Evolutionary conservation across 2,797 vertebrate species (phyloP), one percentile per base, ranked within the genome.

Genomic region (Periophthalmus magnuspinnatus): DNA sequence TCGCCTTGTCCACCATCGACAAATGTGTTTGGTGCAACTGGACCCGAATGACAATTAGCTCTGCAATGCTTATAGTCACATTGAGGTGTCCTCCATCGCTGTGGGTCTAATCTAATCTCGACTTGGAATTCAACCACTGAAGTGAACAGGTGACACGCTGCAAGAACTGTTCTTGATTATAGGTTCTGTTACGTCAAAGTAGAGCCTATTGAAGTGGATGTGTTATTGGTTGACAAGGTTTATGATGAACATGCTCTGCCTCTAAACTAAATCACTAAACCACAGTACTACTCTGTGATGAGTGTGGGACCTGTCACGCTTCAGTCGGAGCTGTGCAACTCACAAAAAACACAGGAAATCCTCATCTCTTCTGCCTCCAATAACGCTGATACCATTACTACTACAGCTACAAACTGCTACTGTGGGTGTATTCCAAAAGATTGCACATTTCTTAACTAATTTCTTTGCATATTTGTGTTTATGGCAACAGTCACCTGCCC

Each of bases 401-500:
- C 14, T 48, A 17, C 16, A 16, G 17, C 16, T 48, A 41, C 10
- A 9, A 36, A 36, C 5, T 7, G 7, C 36, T 41, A 41, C 8
- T 41, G 41, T 41, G 38, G 38, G 9, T 13, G 38, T 38, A 11
- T 47, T 41, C 7, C 10, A 41, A 11, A 10, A 10, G 14, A 47
- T 47, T 16, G 5, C 8, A 54, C 1, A 21, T 54, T 1, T 55
- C 21, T 11, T 8, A 21, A 52, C 2, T 22, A 14, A 32, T 32
- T 57, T 54, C 14, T 50, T 22, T 36, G 58, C 60, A n/a, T 61
- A 13, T 78, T 5, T 65, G 77, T 36, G 67, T 58, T 76, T 38
- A 75, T 47, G 77, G 8, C 75, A 60, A 67, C 90, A 99, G 97
- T 98, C 71, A 96, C 92, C 5, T 99, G 98, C 79, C 97, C 96